Evolutionary conservation across 2,113 vertebrate species (phyloP).

Genomic region (Nematolebias whitei): DNA sequence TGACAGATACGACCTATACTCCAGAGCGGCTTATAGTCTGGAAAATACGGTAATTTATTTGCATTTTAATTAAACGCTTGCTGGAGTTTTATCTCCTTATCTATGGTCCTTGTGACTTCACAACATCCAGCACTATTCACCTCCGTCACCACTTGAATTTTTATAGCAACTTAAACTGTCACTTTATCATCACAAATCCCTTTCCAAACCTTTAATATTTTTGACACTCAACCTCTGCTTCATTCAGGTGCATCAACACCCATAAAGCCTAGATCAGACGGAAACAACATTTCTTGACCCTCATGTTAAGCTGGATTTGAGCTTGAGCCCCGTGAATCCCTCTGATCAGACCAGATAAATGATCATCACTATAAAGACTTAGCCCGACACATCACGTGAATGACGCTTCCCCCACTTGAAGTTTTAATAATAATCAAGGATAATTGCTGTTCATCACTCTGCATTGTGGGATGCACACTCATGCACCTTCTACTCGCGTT

Average conservation of each 20-base stretch:
- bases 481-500: conserved; percentile 25
- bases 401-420: conserved; percentile 1
- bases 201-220: conserved; percentile 10
- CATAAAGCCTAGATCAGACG: not conserved
- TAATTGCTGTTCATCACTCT: conserved; percentile 41
- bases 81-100: not conserved
- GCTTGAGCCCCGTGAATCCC: conserved; percentile 50
- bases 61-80: conserved; percentile 7
- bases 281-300: conserved; percentile 18
- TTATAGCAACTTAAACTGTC: conserved; percentile 11
- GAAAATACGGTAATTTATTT: not conserved
- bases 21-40: too few species aligned
- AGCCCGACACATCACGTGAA: not conserved
- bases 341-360: conserved; percentile 39
- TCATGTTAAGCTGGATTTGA: conserved; percentile 28
- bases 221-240: not conserved
- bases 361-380: conserved; percentile 15
- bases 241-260: not conserved
- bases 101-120: not conserved
- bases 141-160: conserved; percentile 9
- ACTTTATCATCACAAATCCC: not conserved
- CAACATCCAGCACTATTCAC: not conserved
- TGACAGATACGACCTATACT: too few species aligned
- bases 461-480: conserved; percentile 15
- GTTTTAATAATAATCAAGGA: conserved; percentile 38